A percentile compares a stretch with the other conserved stretches of the same genome.
phyloP scores from a whole-genome alignment of 2,888 invertebrate species.

The Andrena flavipes region DNA sequence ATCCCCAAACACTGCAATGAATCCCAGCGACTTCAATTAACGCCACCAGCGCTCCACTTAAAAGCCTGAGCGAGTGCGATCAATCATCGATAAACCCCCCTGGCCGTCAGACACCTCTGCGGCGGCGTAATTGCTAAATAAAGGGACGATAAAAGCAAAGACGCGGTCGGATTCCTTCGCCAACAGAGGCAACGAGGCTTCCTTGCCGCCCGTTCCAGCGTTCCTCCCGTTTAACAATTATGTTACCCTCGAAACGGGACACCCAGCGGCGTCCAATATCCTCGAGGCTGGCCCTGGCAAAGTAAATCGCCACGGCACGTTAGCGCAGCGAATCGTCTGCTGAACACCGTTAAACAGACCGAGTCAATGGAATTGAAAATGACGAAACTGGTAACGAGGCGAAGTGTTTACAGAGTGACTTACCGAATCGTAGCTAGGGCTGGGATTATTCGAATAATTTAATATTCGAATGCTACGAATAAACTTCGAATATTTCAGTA shows the following conservation, averaged over 20 bases:
- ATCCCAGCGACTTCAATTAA: not conserved
- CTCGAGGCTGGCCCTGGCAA: conserved; percentile 2
- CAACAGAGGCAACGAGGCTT: not conserved
- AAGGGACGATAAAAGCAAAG: not conserved
- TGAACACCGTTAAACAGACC: conserved; percentile 4
- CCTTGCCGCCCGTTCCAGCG: not conserved
- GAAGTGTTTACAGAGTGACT: too few relatives aligned
- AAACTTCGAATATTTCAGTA: too few relatives aligned
- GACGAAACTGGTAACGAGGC: too few relatives aligned
- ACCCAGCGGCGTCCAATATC: not conserved
- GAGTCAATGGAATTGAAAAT: too few relatives aligned
- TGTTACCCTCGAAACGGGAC: conserved; percentile 5
- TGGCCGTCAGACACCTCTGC: not conserved
- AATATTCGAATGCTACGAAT: too few relatives aligned
- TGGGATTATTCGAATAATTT: too few relatives aligned
- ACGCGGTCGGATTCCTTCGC: not conserved
- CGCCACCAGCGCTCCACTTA: conserved; percentile 1
- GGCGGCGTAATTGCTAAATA: conserved; percentile 4
- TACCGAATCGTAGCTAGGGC: too few relatives aligned
- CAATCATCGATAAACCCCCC: not conserved
- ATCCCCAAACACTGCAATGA: not conserved
- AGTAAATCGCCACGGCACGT: conserved; percentile 22
- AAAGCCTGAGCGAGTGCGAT: not conserved
- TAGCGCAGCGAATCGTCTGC: conserved; percentile 9
- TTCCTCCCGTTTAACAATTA: conserved; percentile 14